Percentiles rank a stretch among this genome's conserved stretches.
Evolutionary conservation across 1,140 invertebrate species (phyloP).

Genomic region (Leptopilina boulardi): DNA sequence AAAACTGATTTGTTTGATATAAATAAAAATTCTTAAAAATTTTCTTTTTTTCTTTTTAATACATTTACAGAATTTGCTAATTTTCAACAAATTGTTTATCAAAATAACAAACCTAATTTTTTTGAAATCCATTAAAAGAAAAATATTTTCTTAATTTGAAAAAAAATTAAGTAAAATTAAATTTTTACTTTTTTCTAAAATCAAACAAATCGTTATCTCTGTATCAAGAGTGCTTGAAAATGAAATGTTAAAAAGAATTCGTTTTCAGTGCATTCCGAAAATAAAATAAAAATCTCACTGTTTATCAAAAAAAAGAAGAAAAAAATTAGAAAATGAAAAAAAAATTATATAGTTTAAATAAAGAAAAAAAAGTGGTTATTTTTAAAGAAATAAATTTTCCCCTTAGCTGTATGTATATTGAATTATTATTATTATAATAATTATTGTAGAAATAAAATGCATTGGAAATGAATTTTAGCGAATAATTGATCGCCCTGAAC

Average conservation of each 20-base stretch:
- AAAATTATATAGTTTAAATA: background rate
- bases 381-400: background rate
- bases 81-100: no score
- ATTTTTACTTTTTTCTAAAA: background rate
- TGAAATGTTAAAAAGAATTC: background rate
- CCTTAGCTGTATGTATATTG: slow-evolving; percentile 1
- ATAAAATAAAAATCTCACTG: no score
- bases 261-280: no score
- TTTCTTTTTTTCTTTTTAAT: no score
- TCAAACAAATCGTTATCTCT: background rate
- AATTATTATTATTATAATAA: background rate
- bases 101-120: no score
- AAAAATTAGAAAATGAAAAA: no score
- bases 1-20: no score
- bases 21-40: no score
- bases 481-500: slow-evolving; percentile 26
- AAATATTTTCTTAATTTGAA: background rate
- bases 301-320: no score
- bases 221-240: background rate
- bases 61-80: no score
- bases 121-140: no score
- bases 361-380: background rate
- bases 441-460: slow-evolving; percentile 23
- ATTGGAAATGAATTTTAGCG: slow-evolving; percentile 26
- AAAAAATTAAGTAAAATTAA: no score